Conservation (phyloP, 2,797 vertebrate species). For the Ctenochaetus hawaiiensis region DNA sequence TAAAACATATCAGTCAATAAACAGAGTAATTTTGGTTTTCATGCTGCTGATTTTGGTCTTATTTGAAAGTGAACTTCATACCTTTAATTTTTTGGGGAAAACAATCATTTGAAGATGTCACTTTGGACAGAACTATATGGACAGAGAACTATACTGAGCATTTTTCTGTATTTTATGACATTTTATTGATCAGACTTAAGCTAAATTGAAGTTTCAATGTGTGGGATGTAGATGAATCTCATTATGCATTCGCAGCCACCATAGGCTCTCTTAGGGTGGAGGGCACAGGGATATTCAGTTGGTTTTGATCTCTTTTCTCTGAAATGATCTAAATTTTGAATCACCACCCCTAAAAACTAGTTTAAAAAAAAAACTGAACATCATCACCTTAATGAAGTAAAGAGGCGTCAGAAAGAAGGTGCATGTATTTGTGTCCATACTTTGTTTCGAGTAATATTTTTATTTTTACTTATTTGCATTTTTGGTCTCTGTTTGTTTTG, state of each 20-base stretch:
- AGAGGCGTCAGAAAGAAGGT: neutral
- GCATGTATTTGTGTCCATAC: neutral
- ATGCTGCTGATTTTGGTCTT: neutral
- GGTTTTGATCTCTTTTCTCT: neutral
- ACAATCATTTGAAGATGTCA: neutral
- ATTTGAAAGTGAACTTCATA: neutral
- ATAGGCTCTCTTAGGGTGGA: too few relatives aligned
- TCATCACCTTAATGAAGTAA: neutral
- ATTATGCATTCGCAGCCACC: too few relatives aligned
- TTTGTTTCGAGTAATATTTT: neutral
- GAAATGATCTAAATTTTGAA: neutral
- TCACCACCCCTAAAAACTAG: too few relatives aligned
- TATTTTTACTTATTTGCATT: neutral
- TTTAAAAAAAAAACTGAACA: neutral
- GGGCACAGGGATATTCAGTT: too few relatives aligned
- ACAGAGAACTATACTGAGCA: neutral
- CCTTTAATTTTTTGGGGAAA: neutral
- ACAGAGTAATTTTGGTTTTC: neutral
- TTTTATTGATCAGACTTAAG: neutral
- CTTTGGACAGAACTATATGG: too few relatives aligned
- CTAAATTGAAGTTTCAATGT: too few relatives aligned
- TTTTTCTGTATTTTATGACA: neutral
- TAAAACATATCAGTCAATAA: neutral
- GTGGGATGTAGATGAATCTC: too few relatives aligned
- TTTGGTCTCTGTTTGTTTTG: conserved; percentile 21